Evolutionary conservation across 2,113 vertebrate species (phyloP), one percentile per base, ranked within the genome.

Genomic region (Dasypus novemcinctus): DNA sequence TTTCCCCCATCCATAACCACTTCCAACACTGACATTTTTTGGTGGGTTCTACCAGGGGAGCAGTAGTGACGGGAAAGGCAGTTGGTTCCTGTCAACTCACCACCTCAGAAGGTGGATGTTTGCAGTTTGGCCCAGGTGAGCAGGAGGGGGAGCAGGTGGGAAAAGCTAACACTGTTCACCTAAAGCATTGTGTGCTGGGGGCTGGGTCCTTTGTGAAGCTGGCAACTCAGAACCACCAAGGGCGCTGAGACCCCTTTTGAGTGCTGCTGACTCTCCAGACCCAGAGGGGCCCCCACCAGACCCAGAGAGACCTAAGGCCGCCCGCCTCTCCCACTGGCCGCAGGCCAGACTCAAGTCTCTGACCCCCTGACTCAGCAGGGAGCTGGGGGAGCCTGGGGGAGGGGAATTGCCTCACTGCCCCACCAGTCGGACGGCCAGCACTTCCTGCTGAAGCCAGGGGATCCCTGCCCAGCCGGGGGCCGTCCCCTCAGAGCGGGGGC

Each of bases 301-400:
- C 54, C 54, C 20, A 57, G 54, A 57, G 66, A 79, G 66, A 66
- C 43, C 76, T 66, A 76, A 85, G 52, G 87, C 92, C 95, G 81
- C 90, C 78, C 75, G 93, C 93, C 95, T 97, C 94, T 95, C 97
- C 93, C 83, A 31, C 94, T 97, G 98, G 63, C 96, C 95, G 95
- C 93, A 94, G 96, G 82, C 97, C 97, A 96, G 41, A 68, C 57
- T 72, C 94, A 83, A 89, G 92, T 96, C 97, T 69, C 93, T 97
- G 97, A 98, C 98, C 98, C 98, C 98, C 97, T 98, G 98, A 98
- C 97, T 98, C 98, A 98, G 98, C 93, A 96, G 85, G 82, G 71
- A 97, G 87, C 91, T 71, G 91, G 72, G 49, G 20, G 94, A 95
- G 91, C 25, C 68, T 49, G 81, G 78, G 82, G 91, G 52, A 41